Conservation (phyloP, 2,888 invertebrate genomes). For the Plagiodera versicolora region DNA sequence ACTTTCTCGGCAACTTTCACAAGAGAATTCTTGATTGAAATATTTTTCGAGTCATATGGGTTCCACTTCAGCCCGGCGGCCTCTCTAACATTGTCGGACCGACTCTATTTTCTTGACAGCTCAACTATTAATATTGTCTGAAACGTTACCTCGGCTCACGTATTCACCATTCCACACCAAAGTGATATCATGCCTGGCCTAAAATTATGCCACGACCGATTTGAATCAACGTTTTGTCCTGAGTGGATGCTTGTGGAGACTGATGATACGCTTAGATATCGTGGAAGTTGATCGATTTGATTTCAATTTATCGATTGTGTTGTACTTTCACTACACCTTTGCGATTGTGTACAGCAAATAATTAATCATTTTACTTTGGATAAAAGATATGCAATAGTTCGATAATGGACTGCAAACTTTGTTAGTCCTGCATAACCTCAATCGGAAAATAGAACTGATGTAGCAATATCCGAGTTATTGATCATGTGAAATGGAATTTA, state of each 20-base stretch:
- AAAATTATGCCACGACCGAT: slow-evolving; percentile 28
- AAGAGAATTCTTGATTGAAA: slow-evolving; percentile 14
- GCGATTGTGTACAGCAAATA: too few species aligned
- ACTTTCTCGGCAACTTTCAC: not conserved
- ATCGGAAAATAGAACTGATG: too few species aligned
- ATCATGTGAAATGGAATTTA: too few species aligned
- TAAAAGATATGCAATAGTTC: too few species aligned
- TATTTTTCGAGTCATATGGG: slow-evolving; percentile 24
- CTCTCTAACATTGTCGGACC: slow-evolving; percentile 22
- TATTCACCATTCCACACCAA: slow-evolving; percentile 20
- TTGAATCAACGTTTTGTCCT: slow-evolving; percentile 15
- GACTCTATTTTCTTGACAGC: slow-evolving; percentile 31
- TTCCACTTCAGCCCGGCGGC: slow-evolving; percentile 19
- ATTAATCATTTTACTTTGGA: too few species aligned
- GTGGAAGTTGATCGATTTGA: not conserved
- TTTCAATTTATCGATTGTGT: not conserved
- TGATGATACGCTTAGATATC: not conserved
- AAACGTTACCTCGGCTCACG: slow-evolving; percentile 28
- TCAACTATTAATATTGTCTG: slow-evolving; percentile 33
- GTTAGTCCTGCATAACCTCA: too few species aligned
- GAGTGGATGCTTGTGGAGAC: not conserved
- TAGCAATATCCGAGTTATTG: too few species aligned
- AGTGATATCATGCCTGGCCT: slow-evolving; percentile 27
- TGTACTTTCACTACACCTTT: not conserved
- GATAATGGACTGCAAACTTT: too few species aligned